Evolutionary conservation across 1,140 invertebrate genomes (phyloP), one percentile per base, ranked within the genome.

Genomic region (Drosophila paulistorum): DNA sequence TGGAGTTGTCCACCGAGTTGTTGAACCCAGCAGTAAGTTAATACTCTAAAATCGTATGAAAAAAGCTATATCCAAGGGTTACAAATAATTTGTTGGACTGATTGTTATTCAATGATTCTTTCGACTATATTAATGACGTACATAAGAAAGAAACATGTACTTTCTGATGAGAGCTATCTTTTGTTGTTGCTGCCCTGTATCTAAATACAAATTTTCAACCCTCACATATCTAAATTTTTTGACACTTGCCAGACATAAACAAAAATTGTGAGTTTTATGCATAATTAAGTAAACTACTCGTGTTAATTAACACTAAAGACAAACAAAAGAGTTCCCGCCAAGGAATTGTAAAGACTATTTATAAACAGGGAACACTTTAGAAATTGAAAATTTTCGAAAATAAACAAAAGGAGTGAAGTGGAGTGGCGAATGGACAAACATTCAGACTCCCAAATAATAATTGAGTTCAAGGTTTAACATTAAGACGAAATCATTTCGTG

Each of bases 201-300:
- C 3, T 51, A 11, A 51, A 51, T 23, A 51, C 9, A 23, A 17
- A 51, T 23, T 70, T 59, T 64, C 60, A 54, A 42, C 20, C 26
- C 55, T 33, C 26, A 20, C 14, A 58, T 48, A 14, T 33, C 14
- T 30, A 39, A 54, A 57, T 54, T 55, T 55, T 45, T 72, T 58
- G 37, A 57, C 61, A 55, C 71, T 39, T 57, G 42, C 17, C 48
- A 81, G 75, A 81, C 78, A 86, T 86, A 86, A 77, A 86, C 80
- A 84, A 80, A 75, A 71, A 77, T 59, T 62, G 65, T 65, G 57
- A 79, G 73, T 79, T 79, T 51, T 68, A 79, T 58, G 81, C 84
- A 79, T 84, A 89, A 89, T 89, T 89, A 84, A 79, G 81, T 74
- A 89, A 89, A 89, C 84, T 89, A 81, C 85, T 90, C 74, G 66